Base-by-base conservation (phyloP, 2,113 vertebrate species). In the Zosterops borbonicus region DNA sequence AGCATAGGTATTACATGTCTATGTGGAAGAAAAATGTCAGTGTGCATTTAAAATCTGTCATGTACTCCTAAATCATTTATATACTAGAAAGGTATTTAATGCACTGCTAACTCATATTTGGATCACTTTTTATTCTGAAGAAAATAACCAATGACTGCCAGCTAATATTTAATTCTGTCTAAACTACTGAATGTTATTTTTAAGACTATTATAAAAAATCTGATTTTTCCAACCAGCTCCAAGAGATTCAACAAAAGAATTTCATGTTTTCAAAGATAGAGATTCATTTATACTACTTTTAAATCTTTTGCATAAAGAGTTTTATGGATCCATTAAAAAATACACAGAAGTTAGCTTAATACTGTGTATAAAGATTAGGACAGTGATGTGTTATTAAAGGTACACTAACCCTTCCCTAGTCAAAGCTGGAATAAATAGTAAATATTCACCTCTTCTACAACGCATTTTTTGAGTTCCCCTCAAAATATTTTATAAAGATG, bases 41-140 rank as follows among this genome's bases (percentile, higher is more conserved):
- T 1, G 42, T n/a, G 79, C 75, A 90, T 97, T 94, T 92, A 90
- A 92, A 85, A 80, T 42, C 91, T 94, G 91, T 83, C 91, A 89
- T 55, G 82, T 90, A 91, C 68, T 89, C 59, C 73, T 95, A 92
- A 95, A 87, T 95, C 55, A 96, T 91, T 94, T 94, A 91, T 85
- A 88, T 31, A 73, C 39, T 76, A 92, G 90, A 92, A 94, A 95
- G 91, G 75, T 91, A 95, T 88, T 96, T 96, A 94, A 95, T 90
- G 82, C 79, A 94, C 87, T 94, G 91, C 89, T 96, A 94, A 89
- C 59, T 88, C 75, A 47, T 73, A 95, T 91, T 95, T 92, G 73
- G 29, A 74, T 85, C 49, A 41, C 59, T 88, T 88, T 79, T 78
- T 64, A 87, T 69, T 73, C 94, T 52, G 42, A 91, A 88, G 79